These are phyloP conservation scores for Globia sparganii DNA, from an alignment of 2,888 invertebrate genomes.

Conservation along the genomic window DNA sequence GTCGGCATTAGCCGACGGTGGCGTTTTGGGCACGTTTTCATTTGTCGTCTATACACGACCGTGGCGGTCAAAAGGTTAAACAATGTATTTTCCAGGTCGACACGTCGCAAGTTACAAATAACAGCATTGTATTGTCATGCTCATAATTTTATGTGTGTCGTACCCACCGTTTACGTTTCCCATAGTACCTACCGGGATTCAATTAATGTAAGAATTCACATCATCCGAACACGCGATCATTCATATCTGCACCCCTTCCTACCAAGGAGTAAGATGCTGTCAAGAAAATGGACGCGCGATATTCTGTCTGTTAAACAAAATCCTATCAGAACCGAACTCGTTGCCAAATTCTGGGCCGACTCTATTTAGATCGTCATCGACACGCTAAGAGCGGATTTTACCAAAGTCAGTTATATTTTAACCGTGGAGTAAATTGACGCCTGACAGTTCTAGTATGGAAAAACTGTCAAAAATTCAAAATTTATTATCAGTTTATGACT, in stretches of 20 bases:
- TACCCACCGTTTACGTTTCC: slow-evolving; percentile 32
- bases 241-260: background rate
- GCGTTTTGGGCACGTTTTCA: too few relatives aligned
- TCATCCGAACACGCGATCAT: slow-evolving; percentile 11
- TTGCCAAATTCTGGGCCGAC: too few relatives aligned
- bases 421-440: too few relatives aligned
- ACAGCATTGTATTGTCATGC: slow-evolving; percentile 22
- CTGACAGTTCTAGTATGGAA: too few relatives aligned
- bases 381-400: too few relatives aligned
- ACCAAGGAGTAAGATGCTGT: background rate
- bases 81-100: slow-evolving; percentile 34
- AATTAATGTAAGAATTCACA: slow-evolving; percentile 1
- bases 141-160: slow-evolving; percentile 26
- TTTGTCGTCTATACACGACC: too few relatives aligned
- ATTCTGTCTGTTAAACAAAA: background rate
- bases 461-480: too few relatives aligned
- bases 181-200: background rate
- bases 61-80: too few relatives aligned
- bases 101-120: slow-evolving; percentile 16
- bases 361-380: too few relatives aligned
- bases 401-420: too few relatives aligned
- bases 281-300: background rate
- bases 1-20: too few relatives aligned
- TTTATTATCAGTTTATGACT: too few relatives aligned
- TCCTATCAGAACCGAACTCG: background rate